Evolutionary conservation across 92 coral and sea anemone genomes (phyloP), one percentile per base, ranked within the genome.

Genomic region (Scolanthus callimorphus): DNA sequence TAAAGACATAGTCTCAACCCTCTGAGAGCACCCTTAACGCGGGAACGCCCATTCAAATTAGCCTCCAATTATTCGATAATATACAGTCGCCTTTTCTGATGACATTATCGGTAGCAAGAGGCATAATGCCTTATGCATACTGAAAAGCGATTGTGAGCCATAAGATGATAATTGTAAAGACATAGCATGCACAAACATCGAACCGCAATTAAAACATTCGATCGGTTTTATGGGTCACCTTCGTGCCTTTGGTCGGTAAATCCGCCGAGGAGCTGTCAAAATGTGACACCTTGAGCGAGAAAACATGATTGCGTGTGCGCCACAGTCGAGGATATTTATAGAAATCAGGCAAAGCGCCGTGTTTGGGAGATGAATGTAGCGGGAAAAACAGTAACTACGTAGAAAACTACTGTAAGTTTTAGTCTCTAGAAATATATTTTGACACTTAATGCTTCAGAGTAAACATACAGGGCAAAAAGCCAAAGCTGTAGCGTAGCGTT

Each of bases 11-110:
- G 85, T 70, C 86, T 88, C 89, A 71, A 53, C 89, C 59, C 43
- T 67, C 82, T 82, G 78, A 83, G 90, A 83, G 90, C 63, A 79
- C 67, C 85, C 96, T 88, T 69, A 61, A 88, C 60, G 53, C 24
- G 71, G 90, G 83, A 74, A 88, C 96, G 96, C 96, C 96, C 88
- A 80, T 84, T 54, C 69, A 84, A 88, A 88, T 88, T 88, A 85
- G 90, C 90, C 65, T 73, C 83, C 90, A 88, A 88, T 88, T 57
- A 80, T 82, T 84, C 71, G 83, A 83, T 86, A 86, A 80, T 86
- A 79, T 74, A 76, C 69, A 79, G 90, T 88, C 96, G 70, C 86
- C 79, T 63, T 63, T 77, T 49, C 64, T 73, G 89, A 78, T 78
- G 96, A 83, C 96, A 88, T 73, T 88, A 83, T 83, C 81, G 67